phyloP scores from a whole-genome alignment of 2,888 invertebrate species.

The Parelbella ahira region DNA sequence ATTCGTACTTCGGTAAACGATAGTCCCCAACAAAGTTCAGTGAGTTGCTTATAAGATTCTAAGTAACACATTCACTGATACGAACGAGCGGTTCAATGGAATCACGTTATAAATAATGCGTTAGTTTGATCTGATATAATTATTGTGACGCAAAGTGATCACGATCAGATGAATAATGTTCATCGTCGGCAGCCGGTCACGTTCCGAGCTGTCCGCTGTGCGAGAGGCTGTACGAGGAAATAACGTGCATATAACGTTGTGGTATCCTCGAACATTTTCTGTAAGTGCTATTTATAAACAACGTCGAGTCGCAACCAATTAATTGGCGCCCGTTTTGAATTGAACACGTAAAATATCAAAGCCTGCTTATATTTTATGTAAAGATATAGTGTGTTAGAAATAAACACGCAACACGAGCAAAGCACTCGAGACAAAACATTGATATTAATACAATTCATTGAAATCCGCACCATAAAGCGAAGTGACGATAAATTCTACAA shows the following conservation, averaged over 20 bases:
- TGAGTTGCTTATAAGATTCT: no score
- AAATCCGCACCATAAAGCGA: conserved; percentile 44
- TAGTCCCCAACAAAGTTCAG: no score
- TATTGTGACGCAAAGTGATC: conserved; percentile 20
- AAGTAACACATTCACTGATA: background rate
- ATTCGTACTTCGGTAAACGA: no score
- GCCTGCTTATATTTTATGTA: no score
- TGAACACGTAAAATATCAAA: no score
- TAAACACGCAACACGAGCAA: conserved; percentile 4
- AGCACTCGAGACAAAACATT: conserved; percentile 17
- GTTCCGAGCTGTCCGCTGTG: conserved; percentile 4
- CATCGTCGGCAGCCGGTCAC: conserved; percentile 14
- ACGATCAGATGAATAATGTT: conserved; percentile 5
- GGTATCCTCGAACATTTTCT: no score
- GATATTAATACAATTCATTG: conserved; percentile 48
- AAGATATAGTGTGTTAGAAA: no score
- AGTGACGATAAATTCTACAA: conserved; percentile 51
- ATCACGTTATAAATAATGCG: conserved; percentile 8
- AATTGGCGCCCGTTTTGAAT: no score
- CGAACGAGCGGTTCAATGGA: background rate
- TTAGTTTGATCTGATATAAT: conserved; percentile 14
- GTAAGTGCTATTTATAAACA: no score
- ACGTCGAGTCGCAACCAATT: no score
- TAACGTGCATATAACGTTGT: no score
- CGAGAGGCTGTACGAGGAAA: conserved; percentile 7